These are phyloP conservation scores for Rhaphigaster nebulosa DNA, from an alignment of 2,888 invertebrate genomes.

Conservation along the genomic window DNA sequence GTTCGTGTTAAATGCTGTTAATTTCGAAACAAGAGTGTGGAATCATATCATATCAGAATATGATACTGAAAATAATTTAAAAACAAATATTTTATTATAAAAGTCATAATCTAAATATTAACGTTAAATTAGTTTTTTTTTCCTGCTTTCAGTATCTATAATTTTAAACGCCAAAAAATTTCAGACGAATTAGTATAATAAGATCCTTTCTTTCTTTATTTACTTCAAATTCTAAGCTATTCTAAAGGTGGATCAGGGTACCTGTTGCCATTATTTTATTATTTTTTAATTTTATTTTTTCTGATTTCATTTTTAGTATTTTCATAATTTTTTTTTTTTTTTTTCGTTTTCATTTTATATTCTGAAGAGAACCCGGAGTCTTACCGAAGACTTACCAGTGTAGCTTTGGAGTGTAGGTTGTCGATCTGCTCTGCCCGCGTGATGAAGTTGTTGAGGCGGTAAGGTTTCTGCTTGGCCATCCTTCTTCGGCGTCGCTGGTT, in stretches of 20 bases:
- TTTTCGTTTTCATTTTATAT: not conserved
- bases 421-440: slow-evolving; percentile 46
- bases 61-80: no score
- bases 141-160: no score
- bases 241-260: not conserved
- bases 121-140: no score
- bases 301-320: not conserved
- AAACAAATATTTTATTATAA: no score
- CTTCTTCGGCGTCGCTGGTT: slow-evolving; percentile 48
- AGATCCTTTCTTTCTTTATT: no score
- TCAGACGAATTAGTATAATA: no score
- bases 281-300: no score
- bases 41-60: no score
- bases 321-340: not conserved
- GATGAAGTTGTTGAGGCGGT: slow-evolving; percentile 57
- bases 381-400: slow-evolving; percentile 12
- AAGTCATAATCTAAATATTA: no score
- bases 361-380: not conserved
- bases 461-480: slow-evolving; percentile 57
- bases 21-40: no score
- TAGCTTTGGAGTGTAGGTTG: slow-evolving; percentile 54
- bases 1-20: no score
- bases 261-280: not conserved
- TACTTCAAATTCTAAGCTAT: not conserved
- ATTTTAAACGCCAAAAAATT: no score